phyloP scores from a whole-genome alignment of 2,113 vertebrate genomes.

The Syngnathoides biaculeatus region DNA sequence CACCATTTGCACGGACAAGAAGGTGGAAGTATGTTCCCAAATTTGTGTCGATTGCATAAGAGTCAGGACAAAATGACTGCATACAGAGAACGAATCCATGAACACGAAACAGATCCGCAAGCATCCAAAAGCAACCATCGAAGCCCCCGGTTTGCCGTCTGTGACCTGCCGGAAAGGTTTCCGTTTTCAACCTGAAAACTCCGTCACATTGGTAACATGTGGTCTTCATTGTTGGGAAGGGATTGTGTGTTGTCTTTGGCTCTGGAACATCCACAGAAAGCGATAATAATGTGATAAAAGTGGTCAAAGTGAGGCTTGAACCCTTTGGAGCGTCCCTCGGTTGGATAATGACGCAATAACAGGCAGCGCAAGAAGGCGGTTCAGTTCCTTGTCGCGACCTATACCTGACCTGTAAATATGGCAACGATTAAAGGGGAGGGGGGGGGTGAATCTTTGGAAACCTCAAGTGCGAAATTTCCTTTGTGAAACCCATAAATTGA shows the following conservation, averaged over 20 bases:
- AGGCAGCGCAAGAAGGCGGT: constrained; percentile 14
- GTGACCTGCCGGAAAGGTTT: constrained; percentile 59
- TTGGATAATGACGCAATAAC: constrained; percentile 57
- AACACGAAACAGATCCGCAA: constrained; percentile 41
- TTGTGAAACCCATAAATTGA: constrained; percentile 31
- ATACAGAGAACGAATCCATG: not conserved
- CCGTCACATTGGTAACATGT: constrained; percentile 59
- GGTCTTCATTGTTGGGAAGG: constrained; percentile 60
- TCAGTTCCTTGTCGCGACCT: constrained; percentile 41
- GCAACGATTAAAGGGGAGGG: constrained; percentile 37
- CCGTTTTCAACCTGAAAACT: constrained; percentile 53
- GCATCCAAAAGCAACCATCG: constrained; percentile 32
- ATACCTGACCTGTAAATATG: constrained; percentile 46
- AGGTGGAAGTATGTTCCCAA: not conserved
- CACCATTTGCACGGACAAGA: not conserved
- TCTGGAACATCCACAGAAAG: constrained; percentile 42
- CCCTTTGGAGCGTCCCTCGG: constrained; percentile 33
- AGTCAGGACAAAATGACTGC: not conserved
- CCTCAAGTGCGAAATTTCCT: constrained; percentile 38
- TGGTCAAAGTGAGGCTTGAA: constrained; percentile 52
- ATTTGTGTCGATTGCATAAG: not conserved
- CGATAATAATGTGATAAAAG: constrained; percentile 62
- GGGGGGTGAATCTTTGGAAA: constrained; percentile 31
- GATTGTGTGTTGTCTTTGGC: constrained; percentile 66
- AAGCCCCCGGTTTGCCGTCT: constrained; percentile 53